Base-by-base conservation (phyloP, 2,888 invertebrate genomes). In the Macrostomum cliftonense region DNA sequence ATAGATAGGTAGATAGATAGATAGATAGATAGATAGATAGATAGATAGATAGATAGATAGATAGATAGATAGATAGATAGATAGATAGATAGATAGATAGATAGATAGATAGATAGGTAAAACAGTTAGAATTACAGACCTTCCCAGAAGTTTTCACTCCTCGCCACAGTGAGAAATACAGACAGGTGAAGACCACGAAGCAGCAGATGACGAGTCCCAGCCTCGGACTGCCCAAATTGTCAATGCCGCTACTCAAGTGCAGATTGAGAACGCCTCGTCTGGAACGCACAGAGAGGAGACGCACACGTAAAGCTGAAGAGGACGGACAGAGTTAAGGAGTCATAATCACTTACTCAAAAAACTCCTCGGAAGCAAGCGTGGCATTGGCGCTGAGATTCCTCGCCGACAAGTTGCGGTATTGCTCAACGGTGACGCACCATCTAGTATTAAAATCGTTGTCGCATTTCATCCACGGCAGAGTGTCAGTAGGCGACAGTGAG, bases 151-250 rank as follows among this genome's bases (percentile, higher is more conserved):
- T 81, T 65, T 82, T 82, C 37, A 84, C 83, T 19, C 83, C 83
- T 69, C 83, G 83, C 74, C 83, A 83, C 48, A 84, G 76, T 0
- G 82, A 81, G 53, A 83, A 74, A 65, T 83, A 84, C 7, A 83
- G 75, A 51, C 81, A 78, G 54, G 76, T 72, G 71, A 83, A 40
- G 40, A 40, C 40, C 40, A 40, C 65, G 9, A 79, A 74, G 42
- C 83, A 73, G 60, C 83, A 83, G 17, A 81, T 63, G 0, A 78
- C 77, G 37, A 83, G 74, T 65, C 82, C 79, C 79, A 81, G 80
- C 63, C 80, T 80, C 0, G 83, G 80, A 40, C 77, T 74, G 11
- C 84, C 84, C 58, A 83, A 73, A 61, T 82, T 79, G 57, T 81
- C 78, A 42, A 83, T 68, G 0, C 83, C 83, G 53, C 77, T 75